Percentiles rank a stretch among this genome's conserved stretches.
phyloP scores from a whole-genome alignment of 2,113 vertebrate genomes.

The Labrus mixtus region DNA sequence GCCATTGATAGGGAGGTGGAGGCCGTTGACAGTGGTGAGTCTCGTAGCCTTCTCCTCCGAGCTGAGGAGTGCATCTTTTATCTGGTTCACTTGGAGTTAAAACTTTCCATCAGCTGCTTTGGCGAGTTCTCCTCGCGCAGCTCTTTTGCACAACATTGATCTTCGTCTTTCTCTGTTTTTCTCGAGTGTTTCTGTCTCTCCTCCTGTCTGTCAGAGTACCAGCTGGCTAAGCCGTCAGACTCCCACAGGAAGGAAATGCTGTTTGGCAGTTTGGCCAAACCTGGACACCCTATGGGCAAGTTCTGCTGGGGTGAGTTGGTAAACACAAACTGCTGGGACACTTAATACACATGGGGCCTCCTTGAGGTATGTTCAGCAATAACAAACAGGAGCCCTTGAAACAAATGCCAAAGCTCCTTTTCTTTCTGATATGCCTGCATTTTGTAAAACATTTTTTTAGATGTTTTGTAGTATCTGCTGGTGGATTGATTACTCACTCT shows the following conservation, averaged over 20 bases:
- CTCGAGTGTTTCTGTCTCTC: slow-evolving; percentile 19
- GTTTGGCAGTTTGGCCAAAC: slow-evolving; percentile 95
- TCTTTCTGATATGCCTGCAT: slow-evolving; percentile 26
- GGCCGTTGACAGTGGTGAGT: slow-evolving; percentile 96
- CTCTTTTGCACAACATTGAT: slow-evolving; percentile 14
- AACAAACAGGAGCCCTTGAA: slow-evolving; percentile 53
- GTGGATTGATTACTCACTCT: slow-evolving; percentile 38
- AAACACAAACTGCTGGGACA: slow-evolving; percentile 63
- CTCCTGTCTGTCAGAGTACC: slow-evolving; percentile 87
- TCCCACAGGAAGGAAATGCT: slow-evolving; percentile 97
- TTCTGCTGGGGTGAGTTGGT: slow-evolving; percentile 95
- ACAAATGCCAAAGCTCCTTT: slow-evolving; percentile 23
- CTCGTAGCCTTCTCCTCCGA: neutral
- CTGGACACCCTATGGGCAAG: slow-evolving; percentile 97
- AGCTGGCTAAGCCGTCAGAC: slow-evolving; percentile 95
- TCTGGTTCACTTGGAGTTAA: neutral
- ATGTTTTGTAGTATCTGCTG: slow-evolving; percentile 13
- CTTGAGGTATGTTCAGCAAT: slow-evolving; percentile 55
- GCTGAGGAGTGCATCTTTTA: neutral
- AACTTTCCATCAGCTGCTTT: neutral
- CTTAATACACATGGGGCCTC: slow-evolving; percentile 53
- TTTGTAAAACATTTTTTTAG: slow-evolving; percentile 18
- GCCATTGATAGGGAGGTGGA: slow-evolving; percentile 97
- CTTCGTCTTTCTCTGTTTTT: neutral
- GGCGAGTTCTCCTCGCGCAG: slow-evolving; percentile 4